These are phyloP conservation scores for Allacma fusca DNA, from an alignment of 2,888 invertebrate species.

Conservation along the genomic window DNA sequence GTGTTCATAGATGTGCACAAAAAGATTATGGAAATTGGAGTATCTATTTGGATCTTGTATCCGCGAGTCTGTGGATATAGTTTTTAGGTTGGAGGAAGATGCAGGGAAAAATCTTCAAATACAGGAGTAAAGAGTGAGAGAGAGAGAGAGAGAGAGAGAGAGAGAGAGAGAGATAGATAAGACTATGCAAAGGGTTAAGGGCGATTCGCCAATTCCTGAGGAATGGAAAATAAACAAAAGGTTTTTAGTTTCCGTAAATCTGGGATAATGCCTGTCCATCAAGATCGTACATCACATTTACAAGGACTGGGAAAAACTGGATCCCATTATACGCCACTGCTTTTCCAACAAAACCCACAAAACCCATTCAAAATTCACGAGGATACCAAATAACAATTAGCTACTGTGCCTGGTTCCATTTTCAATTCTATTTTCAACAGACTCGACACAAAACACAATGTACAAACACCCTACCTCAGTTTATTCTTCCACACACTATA, in stretches of 20 bases:
- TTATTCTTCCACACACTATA: no score
- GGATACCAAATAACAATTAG: slow-evolving; percentile 3
- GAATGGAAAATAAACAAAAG: slow-evolving; percentile 16
- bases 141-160: not conserved
- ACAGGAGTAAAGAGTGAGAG: no score
- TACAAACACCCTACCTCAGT: no score
- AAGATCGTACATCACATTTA: not conserved
- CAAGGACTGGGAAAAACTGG: not conserved
- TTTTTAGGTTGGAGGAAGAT: not conserved
- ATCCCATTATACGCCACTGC: not conserved
- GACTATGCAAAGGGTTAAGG: not conserved
- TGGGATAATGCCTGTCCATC: slow-evolving; percentile 7
- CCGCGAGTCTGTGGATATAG: no score
- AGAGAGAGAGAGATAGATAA: not conserved
- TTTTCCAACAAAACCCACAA: not conserved
- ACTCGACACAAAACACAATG: not conserved
- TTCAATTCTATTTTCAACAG: not conserved
- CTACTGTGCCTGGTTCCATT: not conserved
- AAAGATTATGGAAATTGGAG: not conserved
- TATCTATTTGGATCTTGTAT: not conserved
- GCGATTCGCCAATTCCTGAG: not conserved
- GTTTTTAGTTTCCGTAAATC: not conserved
- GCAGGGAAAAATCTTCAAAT: not conserved
- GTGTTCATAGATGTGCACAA: not conserved
- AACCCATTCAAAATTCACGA: slow-evolving; percentile 8